Conservation (phyloP, 2,113 vertebrate genomes). For the Phoenicopterus ruber region DNA sequence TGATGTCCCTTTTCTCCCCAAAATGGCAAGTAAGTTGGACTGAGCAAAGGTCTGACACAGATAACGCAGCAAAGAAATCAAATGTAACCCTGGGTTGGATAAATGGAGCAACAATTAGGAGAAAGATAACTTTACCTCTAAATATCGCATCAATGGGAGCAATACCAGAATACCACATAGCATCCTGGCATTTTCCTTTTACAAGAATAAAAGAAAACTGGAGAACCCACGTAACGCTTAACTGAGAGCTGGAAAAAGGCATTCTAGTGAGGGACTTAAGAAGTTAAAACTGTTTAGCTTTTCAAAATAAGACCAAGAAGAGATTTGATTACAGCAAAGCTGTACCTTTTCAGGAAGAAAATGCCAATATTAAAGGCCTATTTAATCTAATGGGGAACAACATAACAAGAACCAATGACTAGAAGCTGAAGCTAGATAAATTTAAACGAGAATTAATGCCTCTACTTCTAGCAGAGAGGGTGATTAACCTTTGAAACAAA, state of each 20-base stretch:
- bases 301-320: not conserved
- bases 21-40: conserved; percentile 17
- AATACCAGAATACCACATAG: not conserved
- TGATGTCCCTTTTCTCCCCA: not conserved
- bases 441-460: conserved; percentile 63
- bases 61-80: not conserved
- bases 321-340: conserved; percentile 10
- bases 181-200: not conserved
- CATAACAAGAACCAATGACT: conserved; percentile 51
- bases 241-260: not conserved
- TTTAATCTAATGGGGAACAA: conserved; percentile 24
- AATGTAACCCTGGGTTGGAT: not conserved
- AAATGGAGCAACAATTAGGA: not conserved
- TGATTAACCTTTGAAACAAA: conserved; percentile 65
- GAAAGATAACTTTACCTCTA: not conserved
- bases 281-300: not conserved
- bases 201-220: not conserved
- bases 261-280: not conserved
- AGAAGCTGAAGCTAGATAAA: conserved; percentile 30
- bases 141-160: not conserved
- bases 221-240: not conserved
- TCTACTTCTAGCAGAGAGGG: conserved; percentile 28
- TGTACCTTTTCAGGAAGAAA: not conserved
- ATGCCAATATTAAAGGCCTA: not conserved
- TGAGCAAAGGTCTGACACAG: conserved; percentile 31